Evolutionary conservation across 2,888 invertebrate genomes (phyloP), one percentile per base, ranked within the genome.

Genomic region (Flabesymbios commensalis): DNA sequence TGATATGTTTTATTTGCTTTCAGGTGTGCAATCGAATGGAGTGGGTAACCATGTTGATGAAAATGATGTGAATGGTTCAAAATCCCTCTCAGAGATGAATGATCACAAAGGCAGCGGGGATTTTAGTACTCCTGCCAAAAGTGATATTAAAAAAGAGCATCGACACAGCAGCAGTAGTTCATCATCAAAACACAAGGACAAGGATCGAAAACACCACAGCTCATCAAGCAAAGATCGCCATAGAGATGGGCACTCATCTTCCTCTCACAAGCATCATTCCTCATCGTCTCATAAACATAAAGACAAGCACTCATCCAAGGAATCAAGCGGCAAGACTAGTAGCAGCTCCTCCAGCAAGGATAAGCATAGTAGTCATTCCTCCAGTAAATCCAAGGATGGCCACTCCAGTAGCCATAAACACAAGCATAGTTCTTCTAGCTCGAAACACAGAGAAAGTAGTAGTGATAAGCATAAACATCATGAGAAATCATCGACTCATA

Each of bases 331-430:
- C 32, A 36, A 24, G 5, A 22, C 45, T 29, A 32, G 4, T 4
- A 17, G n/a, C 29, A 28, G 48, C n/a, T 56, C 45, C 22, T 51
- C 32, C 22, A 26, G 52, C 10, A 53, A 31, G 7, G 45, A 51
- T 28, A 45, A 60, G 28, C 14, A 59, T 32, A n/a, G n/a, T n/a
- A 56, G 57, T n/a, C 51, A 62, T 24, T 47, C 47, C 48, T 57
- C 52, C 17, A 57, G 61, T 36, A 60, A 57, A 31, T 19, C 32
- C 22, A 53, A 64, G 43, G 58, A 64, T 55, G 47, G 55, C n/a
- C 26, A 28, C 32, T 39, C 55, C 45, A 42, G 42, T 33, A 64
- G 66, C 42, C 69, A 68, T 42, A 28, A 59, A 55, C 33, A 45
- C 43, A 61, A 49, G 24, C 42, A 61, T 51, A 59, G 55, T 48